Base-by-base conservation (phyloP, 2,888 invertebrate species). In the Gortyna flavago region DNA sequence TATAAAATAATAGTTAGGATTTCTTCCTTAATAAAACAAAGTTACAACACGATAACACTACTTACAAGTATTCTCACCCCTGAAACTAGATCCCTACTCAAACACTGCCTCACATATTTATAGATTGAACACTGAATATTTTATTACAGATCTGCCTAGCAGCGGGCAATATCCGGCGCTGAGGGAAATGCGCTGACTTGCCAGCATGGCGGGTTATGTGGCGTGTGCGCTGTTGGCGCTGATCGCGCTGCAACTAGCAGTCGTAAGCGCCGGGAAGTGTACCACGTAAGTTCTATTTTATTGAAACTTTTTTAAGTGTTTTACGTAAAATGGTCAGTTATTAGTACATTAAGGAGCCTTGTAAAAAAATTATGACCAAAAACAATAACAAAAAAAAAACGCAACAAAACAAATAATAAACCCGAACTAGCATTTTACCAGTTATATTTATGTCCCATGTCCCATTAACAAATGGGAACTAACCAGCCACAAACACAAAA, bases 201-300 rank as follows among this genome's bases (percentile, higher is more conserved):
- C 64, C 89, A 94, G 91, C 79, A 95, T 96, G 95, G 93, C 92
- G 79, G 90, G 75, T 65, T 87, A 90, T 84, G 80, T 90, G 59
- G 87, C 94, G 64, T 93, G 68, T 85, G 93, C 69, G 69, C 44
- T 77, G 66, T 64, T 89, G 48, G 87, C 94, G 68, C 85, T 93
- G 72, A 85, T 95, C 75, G 93, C 92, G 85, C 90, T 95, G 83
- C 94, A 95, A 66, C 87, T 95, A 18, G 94, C 95, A 62, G 88
- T 93, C 9, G 93, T 91, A 44, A 92, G 91, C 80, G 95, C 96
- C 54, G 95, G 93, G 44, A 96, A 95, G 80, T 97, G 97, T 87
- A 95, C 95, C 81, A 96, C 13, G 41, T 41, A 41, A 41, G 41
- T 41, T 41, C 13, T 41, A 41, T 13, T 41, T 41, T 41, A 41